Evolutionary conservation across 2,113 vertebrate species (phyloP).

Genomic region (Nibea albiflora): DNA sequence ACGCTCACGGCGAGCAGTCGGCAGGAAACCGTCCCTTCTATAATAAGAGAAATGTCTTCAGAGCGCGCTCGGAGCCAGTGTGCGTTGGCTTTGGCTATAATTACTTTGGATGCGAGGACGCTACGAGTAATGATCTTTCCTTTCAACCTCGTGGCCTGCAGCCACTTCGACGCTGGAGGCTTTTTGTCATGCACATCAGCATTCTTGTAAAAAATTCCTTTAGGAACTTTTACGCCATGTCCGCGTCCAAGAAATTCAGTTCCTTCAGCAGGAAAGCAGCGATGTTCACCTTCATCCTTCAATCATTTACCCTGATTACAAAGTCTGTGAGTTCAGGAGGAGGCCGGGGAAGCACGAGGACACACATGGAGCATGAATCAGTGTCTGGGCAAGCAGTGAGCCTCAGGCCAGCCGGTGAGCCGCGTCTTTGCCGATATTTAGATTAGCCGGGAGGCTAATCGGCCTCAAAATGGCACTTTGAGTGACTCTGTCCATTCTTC

Average conservation of each 20-base stretch:
- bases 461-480: no score
- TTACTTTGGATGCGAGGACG: not conserved
- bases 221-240: not conserved
- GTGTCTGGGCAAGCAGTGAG: no score
- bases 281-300: not conserved
- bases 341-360: not conserved
- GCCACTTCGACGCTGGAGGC: not conserved
- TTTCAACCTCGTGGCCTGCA: not conserved
- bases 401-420: no score
- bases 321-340: not conserved
- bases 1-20: not conserved
- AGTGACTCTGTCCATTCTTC: no score
- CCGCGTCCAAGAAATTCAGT: not conserved
- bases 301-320: not conserved
- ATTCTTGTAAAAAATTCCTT: not conserved
- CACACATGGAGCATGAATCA: not conserved
- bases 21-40: not conserved
- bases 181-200: not conserved
- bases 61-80: not conserved
- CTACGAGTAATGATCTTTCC: not conserved
- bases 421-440: no score
- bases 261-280: not conserved
- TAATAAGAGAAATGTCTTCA: not conserved
- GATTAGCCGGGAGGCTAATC: no score
- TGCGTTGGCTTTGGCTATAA: conserved; percentile 8